phyloP scores from a whole-genome alignment of 1,140 invertebrate genomes.

The Piezodorus guildinii region DNA sequence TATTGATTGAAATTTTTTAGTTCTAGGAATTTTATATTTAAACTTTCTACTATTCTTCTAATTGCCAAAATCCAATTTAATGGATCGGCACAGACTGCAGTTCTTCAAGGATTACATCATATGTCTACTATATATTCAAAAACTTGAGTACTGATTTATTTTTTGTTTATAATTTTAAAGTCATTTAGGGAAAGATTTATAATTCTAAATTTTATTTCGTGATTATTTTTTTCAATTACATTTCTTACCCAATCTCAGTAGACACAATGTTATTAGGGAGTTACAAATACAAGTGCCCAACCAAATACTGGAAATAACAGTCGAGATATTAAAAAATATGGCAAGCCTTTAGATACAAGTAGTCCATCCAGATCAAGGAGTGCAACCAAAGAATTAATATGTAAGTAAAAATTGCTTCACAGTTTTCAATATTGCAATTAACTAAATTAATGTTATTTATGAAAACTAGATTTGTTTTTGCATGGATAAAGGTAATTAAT shows the following conservation, averaged over 20 bases:
- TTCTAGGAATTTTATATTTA: conserved; percentile 9
- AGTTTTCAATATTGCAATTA: too few relatives aligned
- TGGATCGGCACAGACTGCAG: conserved; percentile 10
- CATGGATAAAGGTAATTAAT: too few relatives aligned
- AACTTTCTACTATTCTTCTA: conserved; percentile 7
- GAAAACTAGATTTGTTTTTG: too few relatives aligned
- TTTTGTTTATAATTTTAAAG: not conserved
- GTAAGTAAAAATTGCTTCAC: conserved; percentile 42
- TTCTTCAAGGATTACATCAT: conserved; percentile 7
- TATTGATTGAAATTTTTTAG: conserved; percentile 14
- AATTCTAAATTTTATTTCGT: not conserved
- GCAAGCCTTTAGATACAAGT: conserved; percentile 45
- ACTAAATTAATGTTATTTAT: too few relatives aligned
- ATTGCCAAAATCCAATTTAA: conserved; percentile 15
- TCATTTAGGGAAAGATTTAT: conserved; percentile 1
- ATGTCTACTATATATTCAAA: conserved; percentile 4
- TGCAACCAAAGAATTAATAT: conserved; percentile 77
- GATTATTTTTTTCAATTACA: not conserved
- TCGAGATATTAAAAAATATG: conserved; percentile 55
- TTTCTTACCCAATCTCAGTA: not conserved
- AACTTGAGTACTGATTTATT: conserved; percentile 9
- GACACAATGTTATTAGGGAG: conserved; percentile 10
- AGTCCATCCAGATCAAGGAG: conserved; percentile 71
- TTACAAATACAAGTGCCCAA: conserved; percentile 6
- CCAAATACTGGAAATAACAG: conserved; percentile 6